Base-by-base conservation (phyloP, 2,888 invertebrate genomes). In the Polydrusus pterygomalis region DNA sequence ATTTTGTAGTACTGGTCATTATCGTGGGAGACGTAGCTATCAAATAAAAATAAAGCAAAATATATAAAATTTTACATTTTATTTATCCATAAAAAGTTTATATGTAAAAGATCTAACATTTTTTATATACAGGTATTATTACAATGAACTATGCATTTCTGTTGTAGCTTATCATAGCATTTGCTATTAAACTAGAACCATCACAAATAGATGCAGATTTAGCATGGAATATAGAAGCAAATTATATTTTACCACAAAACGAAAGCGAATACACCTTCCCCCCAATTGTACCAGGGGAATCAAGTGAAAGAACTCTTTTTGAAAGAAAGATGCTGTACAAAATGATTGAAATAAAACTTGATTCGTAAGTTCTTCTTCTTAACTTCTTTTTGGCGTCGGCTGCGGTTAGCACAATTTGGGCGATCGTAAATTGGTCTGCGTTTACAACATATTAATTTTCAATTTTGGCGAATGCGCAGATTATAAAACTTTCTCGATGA, bases 211-310 rank as follows among this genome's bases (percentile, higher is more conserved):
- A 75, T 54, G 75, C 69, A 20, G 77, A 77, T 60, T 70, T 78
- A n/a, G 40, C 72, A 18, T 78, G 77, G 77, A 72, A 74, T 54
- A 70, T 78, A 17, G 78, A 78, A 56, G 76, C 76, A 1, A 78
- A 77, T 60, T 78, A 78, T 43, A 60, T 72, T 10, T 43, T 78
- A 34, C 78, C 78, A 10, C 78, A 78, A 78, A 78, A 78, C 34
- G 75, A 77, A 67, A 77, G 62, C 18, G 75, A 78, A 69, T 78
- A 73, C 51, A 62, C 70, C 15, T 78, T 65, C 62, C 78, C 78
- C 17, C 78, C 78, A 25, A 65, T 78, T 2, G 63, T 75, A 13
- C 58, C 74, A 17, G 56, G 49, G 20, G 70, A 69, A 63, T 67
- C 67, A 11, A 67, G 34, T 43, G 72, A 77, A 40, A 76, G 77